Evolutionary conservation across 2,888 invertebrate genomes (phyloP).

Genomic region (Chloromyia formosa): DNA sequence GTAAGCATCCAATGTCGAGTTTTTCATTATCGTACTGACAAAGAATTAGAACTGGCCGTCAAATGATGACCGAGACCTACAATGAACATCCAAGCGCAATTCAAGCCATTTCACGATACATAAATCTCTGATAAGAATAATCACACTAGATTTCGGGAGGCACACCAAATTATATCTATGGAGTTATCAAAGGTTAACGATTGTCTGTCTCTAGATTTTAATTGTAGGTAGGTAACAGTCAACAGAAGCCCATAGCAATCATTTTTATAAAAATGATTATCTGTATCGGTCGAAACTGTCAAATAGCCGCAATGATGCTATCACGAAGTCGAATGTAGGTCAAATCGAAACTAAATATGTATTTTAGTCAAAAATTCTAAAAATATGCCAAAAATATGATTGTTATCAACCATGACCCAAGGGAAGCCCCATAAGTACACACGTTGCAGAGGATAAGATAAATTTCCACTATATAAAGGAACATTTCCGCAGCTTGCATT

Average conservation of each 20-base stretch:
- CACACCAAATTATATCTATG: slow-evolving; percentile 4
- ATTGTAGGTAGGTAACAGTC: not conserved
- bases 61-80: slow-evolving; percentile 12
- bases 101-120: not conserved
- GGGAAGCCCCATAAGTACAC: slow-evolving; percentile 18
- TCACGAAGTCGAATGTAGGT: not conserved
- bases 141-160: not conserved
- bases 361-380: not conserved
- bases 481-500: slow-evolving; percentile 12
- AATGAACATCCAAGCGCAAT: not conserved
- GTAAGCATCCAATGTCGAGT: slow-evolving; percentile 7
- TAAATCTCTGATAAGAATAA: slow-evolving; percentile 15
- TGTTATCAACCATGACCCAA: slow-evolving; percentile 27
- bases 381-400: not conserved
- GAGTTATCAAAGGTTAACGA: not conserved
- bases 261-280: not conserved
- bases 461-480: slow-evolving; percentile 38
- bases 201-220: not conserved
- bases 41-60: slow-evolving; percentile 28
- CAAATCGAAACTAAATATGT: slow-evolving; percentile 4
- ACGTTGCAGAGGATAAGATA: slow-evolving; percentile 28
- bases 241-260: not conserved
- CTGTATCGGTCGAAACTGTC: not conserved
- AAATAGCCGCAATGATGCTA: no score
- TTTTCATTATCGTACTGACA: not conserved